phyloP scores from a whole-genome alignment of 1,140 invertebrate species.

The Plectrocnemia conspersa region DNA sequence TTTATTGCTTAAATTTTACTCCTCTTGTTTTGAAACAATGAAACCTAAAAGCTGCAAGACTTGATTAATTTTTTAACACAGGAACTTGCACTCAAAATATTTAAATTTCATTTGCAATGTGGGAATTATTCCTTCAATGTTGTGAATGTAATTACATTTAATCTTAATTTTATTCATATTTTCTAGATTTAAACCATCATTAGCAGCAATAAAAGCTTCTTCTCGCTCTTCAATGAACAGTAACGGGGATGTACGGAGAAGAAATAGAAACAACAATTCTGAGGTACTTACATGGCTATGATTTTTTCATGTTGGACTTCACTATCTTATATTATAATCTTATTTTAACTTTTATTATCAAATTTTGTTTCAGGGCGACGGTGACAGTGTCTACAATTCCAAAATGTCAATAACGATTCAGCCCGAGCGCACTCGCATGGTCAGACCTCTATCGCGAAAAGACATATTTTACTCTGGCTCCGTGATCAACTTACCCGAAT shows the following conservation, averaged over 20 bases:
- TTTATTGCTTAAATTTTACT: too few species aligned
- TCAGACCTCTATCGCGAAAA: constrained; percentile 89
- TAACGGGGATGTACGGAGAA: constrained; percentile 45
- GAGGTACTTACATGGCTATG: constrained; percentile 40
- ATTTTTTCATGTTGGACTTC: constrained; percentile 6
- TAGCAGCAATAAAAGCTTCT: constrained; percentile 69
- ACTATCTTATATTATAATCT: background rate
- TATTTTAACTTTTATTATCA: background rate
- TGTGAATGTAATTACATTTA: too few species aligned
- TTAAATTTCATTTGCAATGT: too few species aligned
- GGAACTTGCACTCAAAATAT: too few species aligned
- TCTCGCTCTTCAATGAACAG: constrained; percentile 59
- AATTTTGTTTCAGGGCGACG: constrained; percentile 37
- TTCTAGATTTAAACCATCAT: constrained; percentile 62
- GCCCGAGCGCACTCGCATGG: constrained; percentile 64
- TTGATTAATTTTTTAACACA: too few species aligned
- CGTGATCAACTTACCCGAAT: constrained; percentile 85
- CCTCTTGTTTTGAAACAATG: too few species aligned
- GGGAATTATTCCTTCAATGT: too few species aligned
- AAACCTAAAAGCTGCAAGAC: too few species aligned
- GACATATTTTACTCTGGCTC: constrained; percentile 98
- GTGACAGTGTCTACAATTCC: constrained; percentile 46
- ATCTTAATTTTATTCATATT: too few species aligned
- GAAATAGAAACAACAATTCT: constrained; percentile 56
- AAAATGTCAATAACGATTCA: constrained; percentile 47